Conservation (phyloP, 2,113 vertebrate species). For the Eublepharis macularius region DNA sequence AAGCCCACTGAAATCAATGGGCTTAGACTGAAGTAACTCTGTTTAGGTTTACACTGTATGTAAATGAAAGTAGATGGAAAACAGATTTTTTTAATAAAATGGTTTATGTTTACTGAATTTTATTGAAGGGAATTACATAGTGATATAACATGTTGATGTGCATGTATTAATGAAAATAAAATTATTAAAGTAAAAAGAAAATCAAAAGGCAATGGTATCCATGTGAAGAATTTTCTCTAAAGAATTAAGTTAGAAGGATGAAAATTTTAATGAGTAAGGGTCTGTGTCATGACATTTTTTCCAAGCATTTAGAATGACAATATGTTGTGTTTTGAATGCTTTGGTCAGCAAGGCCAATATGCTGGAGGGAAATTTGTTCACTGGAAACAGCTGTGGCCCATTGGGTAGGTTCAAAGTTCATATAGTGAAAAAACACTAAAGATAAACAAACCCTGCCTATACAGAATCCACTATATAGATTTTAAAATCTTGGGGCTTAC, state of each 20-base stretch:
- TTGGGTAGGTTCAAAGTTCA: conserved; percentile 32
- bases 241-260: background rate
- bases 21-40: too few relatives aligned
- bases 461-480: conserved; percentile 5
- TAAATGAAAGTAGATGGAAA: too few relatives aligned
- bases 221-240: background rate
- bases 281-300: background rate
- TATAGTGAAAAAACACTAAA: background rate
- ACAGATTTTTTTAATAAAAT: too few relatives aligned
- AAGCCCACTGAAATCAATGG: too few relatives aligned
- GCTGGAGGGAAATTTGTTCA: background rate
- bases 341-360: background rate
- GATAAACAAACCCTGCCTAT: background rate
- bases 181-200: background rate
- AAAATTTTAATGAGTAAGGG: conserved; percentile 7
- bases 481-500: background rate
- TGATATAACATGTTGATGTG: too few relatives aligned
- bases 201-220: background rate
- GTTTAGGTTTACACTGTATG: too few relatives aligned
- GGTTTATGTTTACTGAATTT: too few relatives aligned
- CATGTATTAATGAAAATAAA: too few relatives aligned
- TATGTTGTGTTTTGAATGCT: conserved; percentile 6
- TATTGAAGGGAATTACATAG: too few relatives aligned
- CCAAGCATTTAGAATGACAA: background rate
- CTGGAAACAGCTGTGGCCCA: conserved; percentile 1